Conservation (phyloP, 2,797 vertebrate species). For the Lutjanus campechanus region DNA sequence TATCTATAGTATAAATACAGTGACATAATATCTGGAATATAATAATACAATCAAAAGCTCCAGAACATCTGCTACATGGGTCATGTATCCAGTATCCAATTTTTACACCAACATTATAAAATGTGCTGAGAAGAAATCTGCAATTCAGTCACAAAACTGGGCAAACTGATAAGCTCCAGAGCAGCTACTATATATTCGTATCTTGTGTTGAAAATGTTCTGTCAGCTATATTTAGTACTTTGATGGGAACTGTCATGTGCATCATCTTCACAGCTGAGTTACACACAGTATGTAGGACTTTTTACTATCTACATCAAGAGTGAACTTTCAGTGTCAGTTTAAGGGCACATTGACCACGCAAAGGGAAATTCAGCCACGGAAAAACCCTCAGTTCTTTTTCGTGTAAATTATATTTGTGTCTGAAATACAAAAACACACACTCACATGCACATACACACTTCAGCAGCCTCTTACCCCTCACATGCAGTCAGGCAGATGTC, state of each 20-base stretch:
- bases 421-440: slow-evolving; percentile 3
- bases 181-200: not conserved
- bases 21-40: not conserved
- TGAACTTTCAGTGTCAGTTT: no score
- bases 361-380: not conserved
- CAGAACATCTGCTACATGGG: not conserved
- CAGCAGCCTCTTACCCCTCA: slow-evolving; percentile 76
- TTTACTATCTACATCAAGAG: not conserved
- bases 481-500: slow-evolving; percentile 65
- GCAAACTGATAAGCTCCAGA: not conserved
- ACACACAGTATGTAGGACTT: not conserved
- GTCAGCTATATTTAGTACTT: not conserved
- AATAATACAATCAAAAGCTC: not conserved
- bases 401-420: not conserved
- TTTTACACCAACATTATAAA: no score
- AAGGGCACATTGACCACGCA: not conserved
- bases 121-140: not conserved
- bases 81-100: not conserved
- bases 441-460: not conserved
- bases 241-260: not conserved
- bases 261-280: not conserved
- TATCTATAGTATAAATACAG: not conserved
- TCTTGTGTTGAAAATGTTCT: not conserved
- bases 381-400: not conserved
- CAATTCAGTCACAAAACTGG: not conserved